phyloP scores from a whole-genome alignment of 23 tunicate species.

The Ascidia mentula region DNA sequence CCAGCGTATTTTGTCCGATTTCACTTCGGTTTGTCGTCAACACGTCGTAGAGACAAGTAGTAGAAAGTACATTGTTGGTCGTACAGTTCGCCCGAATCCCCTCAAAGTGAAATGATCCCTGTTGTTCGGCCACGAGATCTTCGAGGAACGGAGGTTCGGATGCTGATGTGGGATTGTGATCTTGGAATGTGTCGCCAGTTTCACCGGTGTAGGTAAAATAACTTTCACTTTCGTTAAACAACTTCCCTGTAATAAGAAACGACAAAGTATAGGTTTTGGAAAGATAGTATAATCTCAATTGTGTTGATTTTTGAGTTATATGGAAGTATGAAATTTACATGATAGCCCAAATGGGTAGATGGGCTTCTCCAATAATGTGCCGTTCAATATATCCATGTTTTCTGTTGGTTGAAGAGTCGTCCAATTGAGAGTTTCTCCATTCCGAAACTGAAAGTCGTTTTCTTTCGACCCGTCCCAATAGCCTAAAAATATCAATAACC shows the following conservation, averaged over 20 bases:
- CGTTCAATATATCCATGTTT: conserved; percentile 1
- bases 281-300: neutral
- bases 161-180: conserved; percentile 35
- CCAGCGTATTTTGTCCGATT: neutral
- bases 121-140: conserved; percentile 40
- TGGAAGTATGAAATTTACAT: neutral
- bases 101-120: neutral
- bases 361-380: neutral
- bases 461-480: neutral
- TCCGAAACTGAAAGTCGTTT: neutral
- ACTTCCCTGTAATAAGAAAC: neutral
- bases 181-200: conserved; percentile 13
- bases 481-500: neutral
- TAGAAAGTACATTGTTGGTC: neutral
- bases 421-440: neutral
- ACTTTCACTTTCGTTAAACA: neutral
- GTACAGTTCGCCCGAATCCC: neutral
- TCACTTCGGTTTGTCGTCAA: conserved; percentile 3
- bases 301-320: neutral
- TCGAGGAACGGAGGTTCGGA: conserved; percentile 58
- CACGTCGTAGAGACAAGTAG: conserved; percentile 22
- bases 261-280: neutral
- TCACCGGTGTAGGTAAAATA: neutral
- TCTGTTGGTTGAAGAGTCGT: neutral
- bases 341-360: conserved; percentile 13